Base-by-base conservation (phyloP, 2,797 vertebrate genomes). In the Mormyrops boulengeri region DNA sequence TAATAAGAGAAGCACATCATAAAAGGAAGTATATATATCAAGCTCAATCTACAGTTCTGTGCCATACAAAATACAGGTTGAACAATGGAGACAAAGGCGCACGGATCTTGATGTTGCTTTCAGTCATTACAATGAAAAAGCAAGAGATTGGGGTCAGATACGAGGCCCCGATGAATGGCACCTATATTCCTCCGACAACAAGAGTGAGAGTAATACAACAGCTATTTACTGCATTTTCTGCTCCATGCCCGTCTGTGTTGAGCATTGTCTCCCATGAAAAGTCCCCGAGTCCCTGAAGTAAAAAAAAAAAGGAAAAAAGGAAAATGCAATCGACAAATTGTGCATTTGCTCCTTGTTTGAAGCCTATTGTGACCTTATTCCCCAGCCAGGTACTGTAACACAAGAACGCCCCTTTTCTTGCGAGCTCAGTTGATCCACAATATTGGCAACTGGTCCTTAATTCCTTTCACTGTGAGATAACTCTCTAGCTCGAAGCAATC, bases 381-480 rank as follows among this genome's bases (percentile, higher is more conserved):
- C 95, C 95, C 91, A 92, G 95, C 95, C 94, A 96, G 95, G 95
- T 96, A 87, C 85, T 87, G 85, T 87, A 96, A 95, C 95, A 94
- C 94, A 96, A 96, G 94, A 96, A 96, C 95, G 94, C 92, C 55
- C 93, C 95, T 94, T 95, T 96, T 96, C 93, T 96, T 94, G 93
- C 91, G 91, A 1, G 91, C 93, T 94, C 94, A 96, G 95, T 95
- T 96, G 95, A 96, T 96, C 96, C 96, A 95, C 95, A 96, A 95
- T 96, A 96, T 96, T 96, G 96, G 95, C 96, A 95, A 96, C 96
- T 96, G 95, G 95, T 96, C 95, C 94, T 94, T 96, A 96, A 96
- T 96, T 96, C 95, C 92, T 93, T 93, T 95, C 95, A 93, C 93
- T 95, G 94, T 94, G 93, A 95, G 95, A 94, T 95, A 96, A 95